These are phyloP conservation scores for Philaethria dido DNA, from an alignment of 2,888 invertebrate genomes.

Conservation along the genomic window DNA sequence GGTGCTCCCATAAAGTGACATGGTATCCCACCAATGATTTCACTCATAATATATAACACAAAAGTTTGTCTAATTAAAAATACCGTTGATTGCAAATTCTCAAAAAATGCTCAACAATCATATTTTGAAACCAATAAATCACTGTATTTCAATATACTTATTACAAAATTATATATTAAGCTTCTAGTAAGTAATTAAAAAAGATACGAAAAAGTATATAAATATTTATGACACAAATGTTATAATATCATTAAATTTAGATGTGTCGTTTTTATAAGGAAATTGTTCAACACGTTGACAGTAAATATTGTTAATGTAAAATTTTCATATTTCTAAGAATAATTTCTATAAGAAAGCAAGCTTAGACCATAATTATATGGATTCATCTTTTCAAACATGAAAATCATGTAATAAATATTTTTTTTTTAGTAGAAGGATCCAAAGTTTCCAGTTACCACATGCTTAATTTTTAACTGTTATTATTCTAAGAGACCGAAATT, in stretches of 20 bases:
- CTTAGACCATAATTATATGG: background rate
- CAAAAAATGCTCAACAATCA: conserved; percentile 5
- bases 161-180: background rate
- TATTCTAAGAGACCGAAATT: no score
- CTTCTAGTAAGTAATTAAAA: conserved; percentile 7
- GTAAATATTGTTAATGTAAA: background rate
- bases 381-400: background rate
- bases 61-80: background rate
- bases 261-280: conserved; percentile 16
- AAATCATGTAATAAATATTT: no score
- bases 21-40: conserved; percentile 6
- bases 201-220: background rate
- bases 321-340: background rate
- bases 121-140: background rate
- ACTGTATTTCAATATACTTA: no score
- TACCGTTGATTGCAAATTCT: background rate
- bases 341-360: background rate
- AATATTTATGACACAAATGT: conserved; percentile 1
- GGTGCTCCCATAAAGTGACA: conserved; percentile 24
- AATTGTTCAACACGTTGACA: conserved; percentile 12
- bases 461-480: no score
- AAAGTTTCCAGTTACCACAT: no score
- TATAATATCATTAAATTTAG: conserved; percentile 19
- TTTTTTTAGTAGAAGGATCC: no score
- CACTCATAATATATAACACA: conserved; percentile 1